Evolutionary conservation across 2,113 vertebrate genomes (phyloP).

Genomic region (Scalopus aquaticus): DNA sequence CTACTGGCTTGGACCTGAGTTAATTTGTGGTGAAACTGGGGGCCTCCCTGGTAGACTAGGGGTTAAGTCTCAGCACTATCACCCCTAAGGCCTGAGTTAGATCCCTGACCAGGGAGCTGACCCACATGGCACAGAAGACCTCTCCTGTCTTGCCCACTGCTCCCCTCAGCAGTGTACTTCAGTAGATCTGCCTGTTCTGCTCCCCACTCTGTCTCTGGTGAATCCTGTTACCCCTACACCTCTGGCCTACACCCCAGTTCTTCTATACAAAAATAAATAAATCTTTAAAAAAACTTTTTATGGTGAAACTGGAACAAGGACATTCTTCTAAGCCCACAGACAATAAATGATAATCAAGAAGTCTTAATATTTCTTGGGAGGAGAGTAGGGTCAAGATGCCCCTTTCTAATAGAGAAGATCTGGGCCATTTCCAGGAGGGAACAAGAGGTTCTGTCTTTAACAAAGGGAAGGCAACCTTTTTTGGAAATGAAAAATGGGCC

Average conservation of each 20-base stretch:
- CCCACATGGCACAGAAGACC: too few relatives aligned
- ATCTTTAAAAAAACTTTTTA: neutral
- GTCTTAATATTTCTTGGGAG: neutral
- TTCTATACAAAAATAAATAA: neutral
- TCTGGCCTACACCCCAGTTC: too few relatives aligned
- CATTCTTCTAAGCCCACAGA: conserved; percentile 18
- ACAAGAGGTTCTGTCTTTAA: neutral
- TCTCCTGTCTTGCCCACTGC: too few relatives aligned
- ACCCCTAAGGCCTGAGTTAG: too few relatives aligned
- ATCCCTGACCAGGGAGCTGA: too few relatives aligned
- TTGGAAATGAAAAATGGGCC: conserved; percentile 23
- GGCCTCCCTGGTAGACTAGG: too few relatives aligned
- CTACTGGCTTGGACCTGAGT: neutral
- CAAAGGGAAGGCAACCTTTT: neutral
- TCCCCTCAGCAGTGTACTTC: too few relatives aligned
- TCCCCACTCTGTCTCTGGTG: too few relatives aligned
- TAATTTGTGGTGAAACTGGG: neutral
- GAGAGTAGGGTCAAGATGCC: neutral
- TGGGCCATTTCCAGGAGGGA: neutral
- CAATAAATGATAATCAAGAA: neutral
- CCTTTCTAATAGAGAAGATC: neutral
- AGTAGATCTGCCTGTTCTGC: too few relatives aligned
- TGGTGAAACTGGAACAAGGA: too few relatives aligned
- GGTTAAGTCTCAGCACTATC: too few relatives aligned
- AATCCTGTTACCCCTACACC: too few relatives aligned